These are phyloP conservation scores for Archegozetes longisetosus DNA, from an alignment of 1,140 invertebrate species.

Conservation along the genomic window DNA sequence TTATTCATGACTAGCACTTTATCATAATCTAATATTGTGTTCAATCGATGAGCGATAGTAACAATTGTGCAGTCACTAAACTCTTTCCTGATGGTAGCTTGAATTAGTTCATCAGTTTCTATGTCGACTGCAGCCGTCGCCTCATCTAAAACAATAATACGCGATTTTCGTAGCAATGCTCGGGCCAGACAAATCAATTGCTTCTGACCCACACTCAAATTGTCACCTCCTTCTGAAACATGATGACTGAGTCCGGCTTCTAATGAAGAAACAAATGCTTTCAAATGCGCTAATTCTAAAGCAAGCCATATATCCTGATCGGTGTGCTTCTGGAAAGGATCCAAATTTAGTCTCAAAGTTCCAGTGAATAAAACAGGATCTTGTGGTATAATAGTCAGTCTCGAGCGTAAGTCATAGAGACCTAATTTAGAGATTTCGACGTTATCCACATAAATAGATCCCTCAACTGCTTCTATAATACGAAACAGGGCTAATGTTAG, in stretches of 20 bases:
- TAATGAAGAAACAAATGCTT: slow-evolving; percentile 27
- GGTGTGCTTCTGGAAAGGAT: slow-evolving; percentile 26
- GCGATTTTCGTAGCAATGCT: slow-evolving; percentile 37
- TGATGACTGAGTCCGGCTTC: slow-evolving; percentile 12
- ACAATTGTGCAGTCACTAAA: slow-evolving; percentile 30
- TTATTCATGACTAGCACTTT: slow-evolving; percentile 24
- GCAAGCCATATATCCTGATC: slow-evolving; percentile 29
- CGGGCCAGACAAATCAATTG: slow-evolving; percentile 42
- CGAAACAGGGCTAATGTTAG: slow-evolving; percentile 37
- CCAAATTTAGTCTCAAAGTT: slow-evolving; percentile 44
- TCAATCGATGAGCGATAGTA: slow-evolving; percentile 32
- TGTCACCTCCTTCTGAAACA: slow-evolving; percentile 14
- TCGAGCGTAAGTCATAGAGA: slow-evolving; percentile 59
- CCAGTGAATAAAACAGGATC: slow-evolving; percentile 50
- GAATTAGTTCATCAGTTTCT: slow-evolving; percentile 30
- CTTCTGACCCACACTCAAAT: slow-evolving; percentile 29
- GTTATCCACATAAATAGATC: slow-evolving; percentile 73
- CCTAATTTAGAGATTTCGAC: slow-evolving; percentile 69
- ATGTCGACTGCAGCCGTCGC: slow-evolving; percentile 32
- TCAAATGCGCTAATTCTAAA: slow-evolving; percentile 21
- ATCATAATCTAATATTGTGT: slow-evolving; percentile 31
- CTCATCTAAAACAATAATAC: slow-evolving; percentile 33
- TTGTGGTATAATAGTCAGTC: slow-evolving; percentile 37
- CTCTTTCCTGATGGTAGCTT: slow-evolving; percentile 29
- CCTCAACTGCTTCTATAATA: slow-evolving; percentile 37